Base-by-base conservation (phyloP, 2,797 vertebrate genomes). In the Propithecus deckenii region DNA sequence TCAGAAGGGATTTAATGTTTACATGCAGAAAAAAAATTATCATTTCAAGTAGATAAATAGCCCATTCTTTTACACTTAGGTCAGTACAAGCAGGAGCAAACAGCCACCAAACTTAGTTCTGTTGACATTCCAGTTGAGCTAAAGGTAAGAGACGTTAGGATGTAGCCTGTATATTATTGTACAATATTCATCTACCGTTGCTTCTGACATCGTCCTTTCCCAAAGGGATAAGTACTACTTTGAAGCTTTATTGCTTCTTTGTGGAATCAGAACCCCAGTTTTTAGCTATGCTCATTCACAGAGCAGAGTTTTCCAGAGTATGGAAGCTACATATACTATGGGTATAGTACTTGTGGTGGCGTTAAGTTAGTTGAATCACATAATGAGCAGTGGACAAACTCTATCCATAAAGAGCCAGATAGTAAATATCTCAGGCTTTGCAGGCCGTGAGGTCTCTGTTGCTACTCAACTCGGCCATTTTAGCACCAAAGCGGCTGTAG, bases 1-100 rank as follows among this genome's bases (percentile, higher is more conserved):
- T 95, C 65, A 38, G 75, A 94, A 94, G 75, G 79, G 75, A 85
- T 80, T 92, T 74, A 85, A 72, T 89, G 93, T 95, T 89, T 92
- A 74, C 80, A 17, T 69, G 80, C 38, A 78, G 15, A 22, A 23
- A 74, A 80, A 28, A 72, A 92, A 52, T 13, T 22, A 18, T 25
- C 28, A 18, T 48, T 4, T 46, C 80, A 95, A 91, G 35, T 52
- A 86, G n/a, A 95, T 61, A 55, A 93, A 78, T 59, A 80, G 59
- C 15, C 50, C n/a, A 3, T 83, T 83, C 46, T 91, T 89, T 91
- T 74, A 85, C 38, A 63, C 43, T 69, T 38, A 43, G 30, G 43
- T 89, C 81, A 18, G 11, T 57, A 41, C 18, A 94, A 75, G 43
- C 32, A 86, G 86, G 41, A 72, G 23, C 35, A 48, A 92, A 75